Evolutionary conservation across 2,797 vertebrate species (phyloP).

Genomic region (Leptodactylus fallax): DNA sequence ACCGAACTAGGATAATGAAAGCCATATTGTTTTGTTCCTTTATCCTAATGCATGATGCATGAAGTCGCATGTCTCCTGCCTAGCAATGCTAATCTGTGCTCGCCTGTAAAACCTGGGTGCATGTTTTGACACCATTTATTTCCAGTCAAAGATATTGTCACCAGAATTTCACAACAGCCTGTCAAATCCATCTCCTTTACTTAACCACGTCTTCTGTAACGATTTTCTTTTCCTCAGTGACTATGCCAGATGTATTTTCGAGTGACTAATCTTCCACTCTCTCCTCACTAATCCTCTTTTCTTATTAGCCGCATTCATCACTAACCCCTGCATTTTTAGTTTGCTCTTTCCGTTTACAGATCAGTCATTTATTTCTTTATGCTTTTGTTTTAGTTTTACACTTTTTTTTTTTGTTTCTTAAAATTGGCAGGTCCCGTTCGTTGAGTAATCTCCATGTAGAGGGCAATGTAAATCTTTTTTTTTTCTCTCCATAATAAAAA

Average conservation of each 20-base stretch:
- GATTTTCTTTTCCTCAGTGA: conserved; percentile 76
- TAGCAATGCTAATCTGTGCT: conserved; percentile 17
- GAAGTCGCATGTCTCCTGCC: conserved; percentile 67
- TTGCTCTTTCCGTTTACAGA: conserved; percentile 73
- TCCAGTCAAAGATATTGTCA: conserved; percentile 4
- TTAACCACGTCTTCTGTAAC: conserved; percentile 62
- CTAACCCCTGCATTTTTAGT: conserved; percentile 69
- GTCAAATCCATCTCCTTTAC: conserved; percentile 31
- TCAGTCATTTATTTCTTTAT: conserved; percentile 65
- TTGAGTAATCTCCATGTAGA: conserved; percentile 27
- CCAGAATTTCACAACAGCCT: conserved; percentile 32
- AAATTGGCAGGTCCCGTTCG: conserved; percentile 34
- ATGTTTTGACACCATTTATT: conserved; percentile 24
- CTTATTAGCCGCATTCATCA: conserved; percentile 73
- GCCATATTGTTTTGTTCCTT: conserved; percentile 18
- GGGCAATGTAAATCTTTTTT: conserved; percentile 15
- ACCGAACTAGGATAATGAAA: conserved; percentile 20
- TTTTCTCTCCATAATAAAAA: background rate
- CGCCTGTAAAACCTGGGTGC: background rate
- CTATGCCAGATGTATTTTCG: conserved; percentile 71
- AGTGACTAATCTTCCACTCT: conserved; percentile 72
- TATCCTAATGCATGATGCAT: conserved; percentile 69
- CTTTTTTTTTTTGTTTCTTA: conserved; percentile 22
- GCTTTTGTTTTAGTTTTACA: conserved; percentile 32
- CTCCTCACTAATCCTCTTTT: conserved; percentile 73